phyloP scores from a whole-genome alignment of 2,797 vertebrate species.

The Vireo griseus region DNA sequence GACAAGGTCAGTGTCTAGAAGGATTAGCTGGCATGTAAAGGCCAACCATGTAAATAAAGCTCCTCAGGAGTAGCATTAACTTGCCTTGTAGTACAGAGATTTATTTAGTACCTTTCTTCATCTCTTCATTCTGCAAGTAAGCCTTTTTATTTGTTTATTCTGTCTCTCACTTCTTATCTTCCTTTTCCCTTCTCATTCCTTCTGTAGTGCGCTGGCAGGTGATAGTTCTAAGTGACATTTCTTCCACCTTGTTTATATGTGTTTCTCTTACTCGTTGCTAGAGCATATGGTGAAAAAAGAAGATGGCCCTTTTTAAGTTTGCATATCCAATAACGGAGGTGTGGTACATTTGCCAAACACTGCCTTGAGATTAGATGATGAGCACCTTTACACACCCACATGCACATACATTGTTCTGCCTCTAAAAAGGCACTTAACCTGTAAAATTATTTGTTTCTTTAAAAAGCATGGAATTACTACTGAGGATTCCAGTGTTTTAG shows the following conservation, averaged over 20 bases:
- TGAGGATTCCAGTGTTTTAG: background rate
- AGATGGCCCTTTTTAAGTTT: background rate
- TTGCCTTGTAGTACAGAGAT: background rate
- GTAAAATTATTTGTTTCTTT: background rate
- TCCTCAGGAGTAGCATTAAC: background rate
- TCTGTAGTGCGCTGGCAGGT: background rate
- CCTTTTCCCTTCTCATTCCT: background rate
- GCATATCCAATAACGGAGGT: background rate
- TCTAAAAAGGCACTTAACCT: background rate
- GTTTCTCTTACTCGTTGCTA: background rate
- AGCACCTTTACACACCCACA: background rate
- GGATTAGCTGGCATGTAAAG: slow-evolving; percentile 41
- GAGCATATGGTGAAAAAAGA: background rate
- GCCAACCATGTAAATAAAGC: background rate
- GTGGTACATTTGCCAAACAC: background rate
- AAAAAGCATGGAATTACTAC: background rate
- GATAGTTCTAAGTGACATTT: background rate
- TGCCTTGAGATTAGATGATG: background rate
- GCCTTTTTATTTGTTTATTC: background rate
- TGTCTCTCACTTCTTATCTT: background rate
- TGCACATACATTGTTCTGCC: background rate
- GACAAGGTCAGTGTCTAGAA: slow-evolving; percentile 32
- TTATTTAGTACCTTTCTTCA: slow-evolving; percentile 1
- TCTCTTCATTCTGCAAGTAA: background rate
- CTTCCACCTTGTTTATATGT: background rate